Evolutionary conservation across 2,797 vertebrate genomes (phyloP), one percentile per base, ranked within the genome.

Genomic region (Eutrigla gurnardus): DNA sequence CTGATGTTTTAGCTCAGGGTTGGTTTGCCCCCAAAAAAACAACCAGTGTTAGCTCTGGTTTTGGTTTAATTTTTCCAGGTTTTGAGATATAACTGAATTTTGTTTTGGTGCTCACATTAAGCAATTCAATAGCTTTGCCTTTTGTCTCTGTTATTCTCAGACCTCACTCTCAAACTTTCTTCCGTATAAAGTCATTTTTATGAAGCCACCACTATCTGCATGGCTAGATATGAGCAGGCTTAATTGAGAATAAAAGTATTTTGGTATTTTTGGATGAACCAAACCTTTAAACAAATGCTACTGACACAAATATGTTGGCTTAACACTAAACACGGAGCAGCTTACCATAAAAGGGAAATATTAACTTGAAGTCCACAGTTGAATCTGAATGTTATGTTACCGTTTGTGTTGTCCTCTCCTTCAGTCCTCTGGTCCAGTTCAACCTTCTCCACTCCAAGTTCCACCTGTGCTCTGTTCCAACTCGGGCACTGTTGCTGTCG

Each of bases 391-490:
- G 13, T 46, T 15, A 15, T 49, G 6, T 70, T 33, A 35, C 37
- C 45, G 36, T 17, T 40, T 40, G 11, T 54, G 6, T 45, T 35
- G 0, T 70, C n/a, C 40, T 52, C 54, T 54, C 57, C 57, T 65
- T 3, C 90, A 97, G 97, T 84, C 96, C 97, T 2, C 92, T 97
- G 3, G 96, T 98, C 70, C 97, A 97, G 93, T 97, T 98, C 90
- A 96, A 96, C 65, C 93, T 98, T 42, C 95, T 98, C 43, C 97
- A 98, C 88, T 98, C 96, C 40, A 98, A 98, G 93, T 98, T 98
- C 92, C 97, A 98, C 89, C 91, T 98, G 88, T 98, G 97, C 88
- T 97, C 97, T 0, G 97, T 98, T 43, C 96, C 97, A 0, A 98
- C 96, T 0, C 94, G 97, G 0, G 97, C 97, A 0, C 94, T 98